Base-by-base conservation (phyloP, 2,888 invertebrate species). In the Drosophila lutescens region DNA sequence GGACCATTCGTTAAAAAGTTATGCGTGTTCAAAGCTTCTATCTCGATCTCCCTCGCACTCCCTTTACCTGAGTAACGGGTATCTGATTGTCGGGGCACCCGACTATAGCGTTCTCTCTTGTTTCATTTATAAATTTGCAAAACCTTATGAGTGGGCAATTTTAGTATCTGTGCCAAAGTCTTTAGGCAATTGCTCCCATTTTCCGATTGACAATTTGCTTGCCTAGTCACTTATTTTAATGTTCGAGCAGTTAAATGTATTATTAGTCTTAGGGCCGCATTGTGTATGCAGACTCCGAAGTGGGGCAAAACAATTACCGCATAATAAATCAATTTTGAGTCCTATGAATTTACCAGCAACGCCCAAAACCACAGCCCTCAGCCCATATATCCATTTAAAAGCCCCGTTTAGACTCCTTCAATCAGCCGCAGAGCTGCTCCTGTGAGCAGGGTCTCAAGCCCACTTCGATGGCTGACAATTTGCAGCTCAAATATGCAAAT, bases 271-370 rank as follows among this genome's bases (percentile, higher is more conserved):
- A 10, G 36, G 30, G 4, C 10, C 54, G 67, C 76, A 85, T 85
- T 80, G 63, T 58, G 65, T 79, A 85, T 87, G 77, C 83, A 79
- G 73, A 66, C 47, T 76, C 61, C 70, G 62, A 89, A 84, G 84
- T 87, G 80, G 88, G 83, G 79, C 90, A 90, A 86, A 89, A 88
- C 90, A 90, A 89, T 89, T 89, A 90, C 88, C 80, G 89, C 89
- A 89, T 90, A 89, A 89, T 90, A 89, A 89, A 89, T 90, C 88
- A 89, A 89, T 82, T 88, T 82, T 73, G 84, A 84, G 86, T 76
- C 78, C 77, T 75, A 81, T 79, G 80, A 84, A 86, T 86, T 87
- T 73, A 75, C 85, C 75, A 82, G 75, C 66, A 58, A 73, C 77
- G 65, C 70, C 74, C 56, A 57, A 49, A 49, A 2, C 26, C 26